Evolutionary conservation across 2,888 invertebrate genomes (phyloP).

Genomic region (Pseudococcus jackbeardsleyi): DNA sequence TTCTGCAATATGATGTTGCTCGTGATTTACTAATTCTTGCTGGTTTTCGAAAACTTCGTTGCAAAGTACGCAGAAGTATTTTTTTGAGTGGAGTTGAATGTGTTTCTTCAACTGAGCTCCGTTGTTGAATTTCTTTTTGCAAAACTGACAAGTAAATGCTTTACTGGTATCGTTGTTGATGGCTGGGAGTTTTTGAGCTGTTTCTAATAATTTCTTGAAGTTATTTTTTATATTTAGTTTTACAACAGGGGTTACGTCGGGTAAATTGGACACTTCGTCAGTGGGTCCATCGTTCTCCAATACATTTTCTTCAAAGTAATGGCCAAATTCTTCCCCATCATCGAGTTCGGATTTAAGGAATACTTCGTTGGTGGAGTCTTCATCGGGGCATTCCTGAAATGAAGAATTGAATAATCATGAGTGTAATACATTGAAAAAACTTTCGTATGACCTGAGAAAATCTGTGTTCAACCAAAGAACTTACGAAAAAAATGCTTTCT

Average conservation of each 20-base stretch:
- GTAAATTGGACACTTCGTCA: neutral
- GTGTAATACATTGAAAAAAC: neutral
- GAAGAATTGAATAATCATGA: neutral
- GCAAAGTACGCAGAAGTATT: conserved; percentile 27
- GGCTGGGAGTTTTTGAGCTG: neutral
- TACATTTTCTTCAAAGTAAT: neutral
- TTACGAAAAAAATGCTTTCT: neutral
- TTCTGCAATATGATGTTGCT: conserved; percentile 1
- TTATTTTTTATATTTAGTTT: neutral
- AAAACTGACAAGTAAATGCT: neutral
- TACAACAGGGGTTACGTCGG: neutral
- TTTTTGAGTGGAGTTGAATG: neutral
- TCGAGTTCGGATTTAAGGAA: neutral
- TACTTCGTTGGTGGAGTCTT: neutral
- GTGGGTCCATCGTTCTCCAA: neutral
- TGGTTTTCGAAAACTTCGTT: neutral
- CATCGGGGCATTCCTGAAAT: neutral
- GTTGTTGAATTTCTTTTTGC: neutral
- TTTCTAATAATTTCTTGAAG: neutral
- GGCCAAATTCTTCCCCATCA: neutral
- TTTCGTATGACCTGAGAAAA: no score
- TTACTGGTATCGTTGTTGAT: neutral
- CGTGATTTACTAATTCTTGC: neutral
- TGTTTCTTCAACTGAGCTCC: neutral
- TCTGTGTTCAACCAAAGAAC: neutral